Percentiles rank a stretch among this genome's conserved stretches.
These are phyloP conservation scores for Megalurothrips usitatus DNA, from an alignment of 2,888 invertebrate species.

Conservation along the genomic window DNA sequence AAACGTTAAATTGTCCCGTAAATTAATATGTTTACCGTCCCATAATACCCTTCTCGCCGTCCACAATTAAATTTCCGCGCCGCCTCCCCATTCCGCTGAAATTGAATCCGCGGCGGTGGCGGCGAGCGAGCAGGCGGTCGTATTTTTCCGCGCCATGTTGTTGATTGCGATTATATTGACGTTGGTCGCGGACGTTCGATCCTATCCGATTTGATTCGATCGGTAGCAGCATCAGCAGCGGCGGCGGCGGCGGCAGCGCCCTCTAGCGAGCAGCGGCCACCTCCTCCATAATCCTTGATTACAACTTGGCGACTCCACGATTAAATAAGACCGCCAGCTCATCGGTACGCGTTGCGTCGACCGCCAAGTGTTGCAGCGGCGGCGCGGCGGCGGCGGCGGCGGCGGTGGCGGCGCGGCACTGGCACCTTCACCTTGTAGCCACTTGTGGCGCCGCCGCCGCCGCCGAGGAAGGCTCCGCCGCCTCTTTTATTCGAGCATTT, in stretches of 20 bases:
- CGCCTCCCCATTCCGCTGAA: not conserved
- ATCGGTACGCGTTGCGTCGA: not conserved
- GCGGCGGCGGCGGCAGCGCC: no score
- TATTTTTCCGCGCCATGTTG: not conserved
- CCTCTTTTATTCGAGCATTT: no score
- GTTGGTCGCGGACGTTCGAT: not conserved
- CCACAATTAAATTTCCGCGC: slow-evolving; percentile 9
- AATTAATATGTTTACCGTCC: not conserved
- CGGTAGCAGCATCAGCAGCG: no score
- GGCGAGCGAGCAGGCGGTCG: not conserved
- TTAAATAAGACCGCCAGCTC: slow-evolving; percentile 5
- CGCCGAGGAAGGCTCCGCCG: not conserved
- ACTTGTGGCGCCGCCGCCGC: not conserved
- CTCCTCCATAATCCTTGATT: slow-evolving; percentile 9
- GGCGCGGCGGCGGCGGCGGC: not conserved
- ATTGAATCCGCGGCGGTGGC: slow-evolving; percentile 5
- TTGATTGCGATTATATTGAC: not conserved
- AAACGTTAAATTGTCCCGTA: not conserved
- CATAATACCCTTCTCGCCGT: not conserved
- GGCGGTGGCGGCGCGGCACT: not conserved
- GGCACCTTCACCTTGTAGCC: not conserved
- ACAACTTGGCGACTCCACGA: not conserved
- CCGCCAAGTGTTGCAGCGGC: not conserved
- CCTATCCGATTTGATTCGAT: no score
- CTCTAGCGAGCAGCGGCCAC: not conserved